Percentiles rank a stretch among this genome's conserved stretches.
Evolutionary conservation across 2,888 invertebrate genomes (phyloP).

Genomic region (Aethes cnicana): DNA sequence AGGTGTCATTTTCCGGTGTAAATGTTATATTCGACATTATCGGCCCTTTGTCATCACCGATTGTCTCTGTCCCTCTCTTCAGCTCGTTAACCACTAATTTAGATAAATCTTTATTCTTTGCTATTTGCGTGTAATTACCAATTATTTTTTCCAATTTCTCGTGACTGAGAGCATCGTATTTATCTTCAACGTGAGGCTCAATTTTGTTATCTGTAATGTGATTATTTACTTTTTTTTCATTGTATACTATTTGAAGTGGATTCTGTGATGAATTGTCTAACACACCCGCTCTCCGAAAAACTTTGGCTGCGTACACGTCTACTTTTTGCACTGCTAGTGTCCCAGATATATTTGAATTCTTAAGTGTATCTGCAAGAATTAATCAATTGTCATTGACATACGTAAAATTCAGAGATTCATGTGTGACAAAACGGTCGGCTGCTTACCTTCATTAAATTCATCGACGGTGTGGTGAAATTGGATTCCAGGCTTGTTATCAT

Average conservation of each 20-base stretch:
- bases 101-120: conserved; percentile 62
- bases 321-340: conserved; percentile 57
- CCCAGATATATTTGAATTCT: conserved; percentile 52
- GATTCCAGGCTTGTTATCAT: conserved; percentile 51
- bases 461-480: conserved; percentile 58
- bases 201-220: conserved; percentile 66
- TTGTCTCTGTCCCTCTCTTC: conserved; percentile 57
- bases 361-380: conserved; percentile 59
- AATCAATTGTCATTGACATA: background rate
- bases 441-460: conserved; percentile 64
- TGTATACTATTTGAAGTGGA: conserved; percentile 60
- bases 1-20: conserved; percentile 70
- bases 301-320: conserved; percentile 37
- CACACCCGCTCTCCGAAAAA: conserved; percentile 47
- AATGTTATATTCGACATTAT: conserved; percentile 71
- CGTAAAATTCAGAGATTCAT: background rate
- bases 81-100: conserved; percentile 69
- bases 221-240: conserved; percentile 48
- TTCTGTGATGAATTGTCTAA: conserved; percentile 43
- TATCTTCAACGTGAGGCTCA: conserved; percentile 50
- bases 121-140: conserved; percentile 52
- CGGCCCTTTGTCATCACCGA: conserved; percentile 57
- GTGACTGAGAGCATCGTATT: conserved; percentile 41
- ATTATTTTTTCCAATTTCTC: conserved; percentile 47
- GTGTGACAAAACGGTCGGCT: background rate